Evolutionary conservation across 2,888 invertebrate species (phyloP).

Genomic region (Dysmachus trigonus): DNA sequence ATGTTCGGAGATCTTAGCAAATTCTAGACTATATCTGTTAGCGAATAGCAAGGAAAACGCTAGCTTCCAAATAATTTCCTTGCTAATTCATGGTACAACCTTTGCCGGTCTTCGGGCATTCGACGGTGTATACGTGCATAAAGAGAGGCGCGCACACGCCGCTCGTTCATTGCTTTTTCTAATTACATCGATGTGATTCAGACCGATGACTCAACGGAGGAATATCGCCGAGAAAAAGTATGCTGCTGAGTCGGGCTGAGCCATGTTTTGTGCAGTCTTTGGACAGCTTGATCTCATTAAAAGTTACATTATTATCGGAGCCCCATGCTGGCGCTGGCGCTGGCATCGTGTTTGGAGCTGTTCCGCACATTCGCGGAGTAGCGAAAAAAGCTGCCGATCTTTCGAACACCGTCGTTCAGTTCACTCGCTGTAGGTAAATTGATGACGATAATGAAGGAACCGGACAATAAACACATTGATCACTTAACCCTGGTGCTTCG

Average conservation of each 20-base stretch:
- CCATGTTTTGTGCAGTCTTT: neutral
- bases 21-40: neutral
- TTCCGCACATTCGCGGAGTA: neutral
- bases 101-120: neutral
- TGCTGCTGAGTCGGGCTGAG: neutral
- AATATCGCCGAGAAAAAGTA: constrained; percentile 1
- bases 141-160: neutral
- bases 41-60: neutral
- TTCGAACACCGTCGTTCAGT: neutral
- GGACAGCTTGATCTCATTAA: neutral
- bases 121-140: neutral
- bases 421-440: neutral
- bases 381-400: neutral
- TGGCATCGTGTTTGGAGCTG: neutral
- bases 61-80: neutral
- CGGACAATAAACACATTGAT: neutral
- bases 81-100: neutral
- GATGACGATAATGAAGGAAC: neutral
- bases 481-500: neutral
- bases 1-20: neutral
- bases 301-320: neutral
- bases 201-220: constrained; percentile 38
- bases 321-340: neutral
- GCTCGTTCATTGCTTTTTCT: constrained; percentile 12
- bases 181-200: constrained; percentile 44